phyloP scores from a whole-genome alignment of 2,113 vertebrate genomes.

The Aegotheles bennettii region DNA sequence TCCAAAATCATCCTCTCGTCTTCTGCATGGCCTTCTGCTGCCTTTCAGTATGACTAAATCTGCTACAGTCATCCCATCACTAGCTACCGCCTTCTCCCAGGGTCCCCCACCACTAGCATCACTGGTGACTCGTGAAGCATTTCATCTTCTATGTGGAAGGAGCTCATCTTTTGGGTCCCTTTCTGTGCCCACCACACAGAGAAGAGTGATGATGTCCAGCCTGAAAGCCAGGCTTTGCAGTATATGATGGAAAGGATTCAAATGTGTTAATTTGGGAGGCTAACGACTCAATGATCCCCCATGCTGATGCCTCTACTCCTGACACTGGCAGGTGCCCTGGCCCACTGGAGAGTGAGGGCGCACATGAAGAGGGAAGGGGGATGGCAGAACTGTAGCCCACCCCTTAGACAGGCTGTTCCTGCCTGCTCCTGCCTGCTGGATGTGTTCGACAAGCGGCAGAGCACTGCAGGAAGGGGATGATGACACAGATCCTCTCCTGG shows the following conservation, averaged over 20 bases:
- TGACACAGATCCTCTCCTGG: neutral
- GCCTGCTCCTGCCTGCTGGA: neutral
- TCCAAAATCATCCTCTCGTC: neutral
- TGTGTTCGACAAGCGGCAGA: accelerated
- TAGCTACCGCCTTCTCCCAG: neutral
- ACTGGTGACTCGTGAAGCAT: neutral
- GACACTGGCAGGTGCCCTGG: neutral
- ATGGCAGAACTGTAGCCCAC: neutral
- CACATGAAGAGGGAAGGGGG: neutral
- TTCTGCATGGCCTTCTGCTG: neutral
- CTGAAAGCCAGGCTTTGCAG: neutral
- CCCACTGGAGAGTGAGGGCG: neutral
- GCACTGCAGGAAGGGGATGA: accelerated
- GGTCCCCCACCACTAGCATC: neutral
- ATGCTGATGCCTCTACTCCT: neutral
- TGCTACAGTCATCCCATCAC: neutral
- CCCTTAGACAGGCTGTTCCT: neutral
- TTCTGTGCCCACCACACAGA: neutral
- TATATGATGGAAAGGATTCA: neutral
- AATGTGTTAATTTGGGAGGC: neutral
- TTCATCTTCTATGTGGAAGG: accelerated
- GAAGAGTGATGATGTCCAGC: neutral
- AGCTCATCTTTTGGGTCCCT: neutral
- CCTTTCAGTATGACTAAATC: neutral
- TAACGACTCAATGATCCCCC: neutral